Evolutionary conservation across 2,888 invertebrate species (phyloP), one percentile per base, ranked within the genome.

Genomic region (Meghimatium bilineatum): DNA sequence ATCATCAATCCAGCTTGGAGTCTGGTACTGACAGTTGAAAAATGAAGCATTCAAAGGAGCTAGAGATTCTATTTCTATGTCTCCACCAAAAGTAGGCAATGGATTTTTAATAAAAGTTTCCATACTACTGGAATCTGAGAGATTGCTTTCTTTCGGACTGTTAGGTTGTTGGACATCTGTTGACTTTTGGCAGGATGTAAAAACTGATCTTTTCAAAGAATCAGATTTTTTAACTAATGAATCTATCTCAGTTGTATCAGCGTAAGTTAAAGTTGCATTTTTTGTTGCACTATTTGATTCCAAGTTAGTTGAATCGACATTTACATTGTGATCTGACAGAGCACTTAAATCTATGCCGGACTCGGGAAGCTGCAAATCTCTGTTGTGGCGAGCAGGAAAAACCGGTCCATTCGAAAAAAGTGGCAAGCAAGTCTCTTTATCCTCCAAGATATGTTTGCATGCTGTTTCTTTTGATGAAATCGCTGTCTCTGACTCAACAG

Each of bases 1-100:
- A 44, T 84, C 84, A 80, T 84, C 84, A 52, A 84, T 84, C 84
- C 84, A 84, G 32, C 80, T 84, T 34, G 84, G 80, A 1, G 84
- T 84, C 32, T 84, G 84, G 38, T 79, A 84, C 44, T 84, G 84
- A 56, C 84, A 84, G 60, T 56, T 84, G 29, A 83, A 83, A 34
- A 83, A 79, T 14, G 83, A 83, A 49, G 83, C 83, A 83, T 77
- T 83, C 29, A 83, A 49, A 12, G 83, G 79, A 23, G 79, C 78
- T 29, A 83, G 32, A 6, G 75, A 79, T 79, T 79, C 79, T 60
- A 32, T 36, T 56, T 79, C 79, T 49, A 36, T n/a, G 32, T 72
- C 83, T 34, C 66, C 79, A 71, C 36, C 74, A 10, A 49, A 29
- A 66, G 63, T 32, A 36, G 82, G 10, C 5, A 74, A 49, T 3